phyloP scores from a whole-genome alignment of 2,113 vertebrate species.

The Ammodytes marinus region DNA sequence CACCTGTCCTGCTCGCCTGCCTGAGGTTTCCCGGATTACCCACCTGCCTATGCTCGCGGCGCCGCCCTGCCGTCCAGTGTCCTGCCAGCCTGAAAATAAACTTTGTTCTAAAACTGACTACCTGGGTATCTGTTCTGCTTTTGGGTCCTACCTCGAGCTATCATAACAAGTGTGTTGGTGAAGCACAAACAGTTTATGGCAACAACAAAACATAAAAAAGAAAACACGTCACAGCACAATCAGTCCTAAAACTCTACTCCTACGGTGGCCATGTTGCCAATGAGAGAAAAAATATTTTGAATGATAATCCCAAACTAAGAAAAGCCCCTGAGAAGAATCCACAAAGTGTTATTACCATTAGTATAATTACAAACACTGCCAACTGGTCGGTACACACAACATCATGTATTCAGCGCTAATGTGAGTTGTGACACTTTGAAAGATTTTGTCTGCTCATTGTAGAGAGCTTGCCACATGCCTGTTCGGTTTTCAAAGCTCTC shows the following conservation, averaged over 20 bases:
- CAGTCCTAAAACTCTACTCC: no score
- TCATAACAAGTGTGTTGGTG: no score
- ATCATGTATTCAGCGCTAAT: constrained; percentile 45
- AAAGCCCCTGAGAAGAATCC: constrained; percentile 3
- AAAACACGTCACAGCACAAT: no score
- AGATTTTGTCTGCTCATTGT: constrained; percentile 26
- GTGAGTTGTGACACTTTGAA: constrained; percentile 46
- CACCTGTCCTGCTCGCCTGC: no score
- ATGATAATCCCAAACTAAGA: background rate
- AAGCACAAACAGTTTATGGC: constrained; percentile 25
- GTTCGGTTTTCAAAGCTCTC: constrained; percentile 45
- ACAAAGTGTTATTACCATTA: constrained; percentile 19
- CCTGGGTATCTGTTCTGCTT: no score
- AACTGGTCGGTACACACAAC: background rate
- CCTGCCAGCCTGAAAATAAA: no score
- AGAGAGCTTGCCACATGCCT: constrained; percentile 33
- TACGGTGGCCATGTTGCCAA: no score
- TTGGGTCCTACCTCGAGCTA: no score
- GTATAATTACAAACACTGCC: constrained; percentile 34
- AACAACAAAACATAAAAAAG: background rate
- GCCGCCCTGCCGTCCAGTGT: no score
- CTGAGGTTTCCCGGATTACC: no score
- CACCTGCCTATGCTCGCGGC: no score
- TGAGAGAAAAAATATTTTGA: background rate
- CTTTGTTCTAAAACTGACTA: no score